Evolutionary conservation across 2,113 vertebrate species (phyloP).

Genomic region (Promerops cafer): DNA sequence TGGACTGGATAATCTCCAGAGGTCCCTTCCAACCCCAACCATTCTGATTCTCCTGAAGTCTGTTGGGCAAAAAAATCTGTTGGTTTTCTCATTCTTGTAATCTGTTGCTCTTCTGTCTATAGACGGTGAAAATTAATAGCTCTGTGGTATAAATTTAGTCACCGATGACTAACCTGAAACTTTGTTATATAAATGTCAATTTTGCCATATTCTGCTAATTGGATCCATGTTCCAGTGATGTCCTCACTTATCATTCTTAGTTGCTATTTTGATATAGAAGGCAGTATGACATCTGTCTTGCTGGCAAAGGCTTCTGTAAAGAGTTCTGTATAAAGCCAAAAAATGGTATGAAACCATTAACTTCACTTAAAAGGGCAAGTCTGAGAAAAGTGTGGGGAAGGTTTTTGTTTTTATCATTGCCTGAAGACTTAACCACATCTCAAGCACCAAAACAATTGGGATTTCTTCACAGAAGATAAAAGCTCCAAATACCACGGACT

Average conservation of each 20-base stretch:
- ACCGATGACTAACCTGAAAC: background rate
- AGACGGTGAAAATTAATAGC: background rate
- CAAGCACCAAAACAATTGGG: background rate
- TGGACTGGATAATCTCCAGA: background rate
- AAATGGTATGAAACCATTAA: background rate
- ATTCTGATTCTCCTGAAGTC: background rate
- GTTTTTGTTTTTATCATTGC: background rate
- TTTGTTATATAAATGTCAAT: background rate
- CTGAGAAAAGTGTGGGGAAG: background rate
- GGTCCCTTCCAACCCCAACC: background rate
- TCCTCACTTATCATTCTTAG: background rate
- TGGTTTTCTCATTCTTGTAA: background rate
- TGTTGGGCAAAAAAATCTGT: background rate
- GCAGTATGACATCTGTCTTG: background rate
- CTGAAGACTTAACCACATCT: background rate
- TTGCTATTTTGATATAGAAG: conserved; percentile 1
- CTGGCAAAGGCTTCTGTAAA: background rate
- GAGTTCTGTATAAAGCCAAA: background rate
- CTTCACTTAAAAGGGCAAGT: background rate
- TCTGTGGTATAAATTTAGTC: conserved; percentile 2
- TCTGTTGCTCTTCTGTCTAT: background rate
- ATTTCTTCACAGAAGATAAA: background rate
- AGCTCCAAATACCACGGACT: background rate
- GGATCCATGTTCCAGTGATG: background rate
- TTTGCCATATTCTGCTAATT: background rate